Evolutionary conservation across 2,113 vertebrate genomes (phyloP).

Genomic region (Hymenochirus boettgeri): DNA sequence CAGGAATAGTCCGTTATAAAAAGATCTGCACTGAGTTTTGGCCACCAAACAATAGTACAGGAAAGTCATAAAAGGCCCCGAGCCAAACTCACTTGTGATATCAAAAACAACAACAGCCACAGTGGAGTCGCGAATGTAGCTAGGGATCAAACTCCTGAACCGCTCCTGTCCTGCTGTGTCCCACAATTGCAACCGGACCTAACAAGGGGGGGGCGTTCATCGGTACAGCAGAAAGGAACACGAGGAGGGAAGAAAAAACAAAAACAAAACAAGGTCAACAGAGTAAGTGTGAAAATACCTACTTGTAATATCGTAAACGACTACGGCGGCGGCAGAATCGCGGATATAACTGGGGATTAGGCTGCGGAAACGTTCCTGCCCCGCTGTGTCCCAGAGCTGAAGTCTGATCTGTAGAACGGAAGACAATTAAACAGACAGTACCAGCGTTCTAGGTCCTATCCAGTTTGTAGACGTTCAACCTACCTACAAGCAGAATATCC

Average conservation of each 20-base stretch:
- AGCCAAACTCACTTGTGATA: conserved; percentile 84
- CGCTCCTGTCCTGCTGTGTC: conserved; percentile 89
- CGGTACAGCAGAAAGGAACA: conserved; percentile 71
- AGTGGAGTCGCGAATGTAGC: conserved; percentile 92
- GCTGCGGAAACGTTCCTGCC: conserved; percentile 97
- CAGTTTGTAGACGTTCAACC: too few relatives aligned
- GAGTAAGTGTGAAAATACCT: conserved; percentile 67
- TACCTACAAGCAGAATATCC: too few relatives aligned
- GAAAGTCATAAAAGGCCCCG: conserved; percentile 15
- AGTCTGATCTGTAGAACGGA: conserved; percentile 90
- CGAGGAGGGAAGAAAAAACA: conserved; percentile 39
- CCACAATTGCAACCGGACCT: conserved; percentile 91
- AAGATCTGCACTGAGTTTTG: background rate
- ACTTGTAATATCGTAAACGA: conserved; percentile 99
- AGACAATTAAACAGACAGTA: conserved; percentile 56
- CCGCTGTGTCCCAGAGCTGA: conserved; percentile 98
- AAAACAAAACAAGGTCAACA: conserved; percentile 52
- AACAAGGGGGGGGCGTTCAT: conserved; percentile 59
- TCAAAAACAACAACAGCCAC: conserved; percentile 91
- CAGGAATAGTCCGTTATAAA: conserved; percentile 26
- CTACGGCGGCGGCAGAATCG: conserved; percentile 94
- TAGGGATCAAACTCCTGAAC: conserved; percentile 90
- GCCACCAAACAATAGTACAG: conserved; percentile 11
- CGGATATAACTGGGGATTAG: conserved; percentile 99
- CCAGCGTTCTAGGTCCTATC: too few relatives aligned